Percentiles rank a stretch among this genome's conserved stretches.
These are phyloP conservation scores for Eulacestoma nigropectus DNA, from an alignment of 2,113 vertebrate genomes.

Conservation along the genomic window DNA sequence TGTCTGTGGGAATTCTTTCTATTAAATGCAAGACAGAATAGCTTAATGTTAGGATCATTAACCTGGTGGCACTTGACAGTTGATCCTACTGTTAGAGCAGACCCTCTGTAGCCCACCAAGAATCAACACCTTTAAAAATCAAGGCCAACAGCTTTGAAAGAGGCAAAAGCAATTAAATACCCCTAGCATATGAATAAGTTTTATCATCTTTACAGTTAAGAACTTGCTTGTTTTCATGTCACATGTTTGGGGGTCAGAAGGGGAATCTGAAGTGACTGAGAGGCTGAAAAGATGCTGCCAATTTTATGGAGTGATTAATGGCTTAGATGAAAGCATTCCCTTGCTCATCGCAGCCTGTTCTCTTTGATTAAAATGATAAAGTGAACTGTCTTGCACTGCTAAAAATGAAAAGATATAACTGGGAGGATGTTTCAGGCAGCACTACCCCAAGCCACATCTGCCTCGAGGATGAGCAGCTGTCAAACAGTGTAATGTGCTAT, in stretches of 20 bases:
- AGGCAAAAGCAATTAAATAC: background rate
- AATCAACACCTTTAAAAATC: background rate
- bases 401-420: background rate
- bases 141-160: background rate
- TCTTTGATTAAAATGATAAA: conserved; percentile 16
- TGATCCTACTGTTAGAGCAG: background rate
- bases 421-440: background rate
- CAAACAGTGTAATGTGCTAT: background rate
- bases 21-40: background rate
- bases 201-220: background rate
- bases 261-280: background rate
- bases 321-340: background rate
- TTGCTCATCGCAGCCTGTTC: background rate
- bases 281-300: background rate
- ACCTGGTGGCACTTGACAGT: background rate
- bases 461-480: background rate
- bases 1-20: background rate
- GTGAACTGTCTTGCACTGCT: background rate
- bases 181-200: background rate
- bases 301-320: background rate
- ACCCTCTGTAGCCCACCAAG: background rate
- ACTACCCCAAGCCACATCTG: background rate
- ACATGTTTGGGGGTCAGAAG: background rate
- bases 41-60: background rate
- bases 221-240: background rate